These are phyloP conservation scores for Dynastes tityus DNA, from an alignment of 2,888 invertebrate genomes.

Conservation along the genomic window DNA sequence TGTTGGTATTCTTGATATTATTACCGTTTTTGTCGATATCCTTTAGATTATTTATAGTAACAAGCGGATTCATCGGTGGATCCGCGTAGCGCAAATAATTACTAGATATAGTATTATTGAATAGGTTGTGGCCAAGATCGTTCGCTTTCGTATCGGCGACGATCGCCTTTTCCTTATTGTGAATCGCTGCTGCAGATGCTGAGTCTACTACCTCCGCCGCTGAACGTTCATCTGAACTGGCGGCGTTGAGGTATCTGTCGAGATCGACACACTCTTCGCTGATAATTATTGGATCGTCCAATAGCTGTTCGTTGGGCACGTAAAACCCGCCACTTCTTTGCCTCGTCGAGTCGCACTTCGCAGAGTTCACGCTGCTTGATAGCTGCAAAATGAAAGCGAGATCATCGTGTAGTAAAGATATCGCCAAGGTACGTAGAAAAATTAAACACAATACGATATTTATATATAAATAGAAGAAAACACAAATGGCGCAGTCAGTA, in stretches of 20 bases:
- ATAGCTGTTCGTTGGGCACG: constrained; percentile 41
- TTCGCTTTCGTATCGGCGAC: constrained; percentile 6
- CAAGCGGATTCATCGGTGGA: constrained; percentile 16
- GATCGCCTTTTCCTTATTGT: neutral
- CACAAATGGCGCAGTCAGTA: neutral
- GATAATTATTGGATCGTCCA: constrained; percentile 29
- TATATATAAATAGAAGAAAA: too few species aligned
- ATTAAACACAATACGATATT: too few species aligned
- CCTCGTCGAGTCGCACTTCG: constrained; percentile 53
- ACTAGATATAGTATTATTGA: constrained; percentile 18
- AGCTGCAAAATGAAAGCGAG: constrained; percentile 47
- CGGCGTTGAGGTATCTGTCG: constrained; percentile 41
- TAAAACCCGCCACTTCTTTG: constrained; percentile 52
- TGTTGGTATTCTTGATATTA: constrained; percentile 19
- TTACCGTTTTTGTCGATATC: constrained; percentile 6
- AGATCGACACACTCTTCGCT: constrained; percentile 49
- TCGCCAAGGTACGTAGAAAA: too few species aligned
- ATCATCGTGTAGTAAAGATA: neutral
- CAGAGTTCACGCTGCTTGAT: constrained; percentile 44
- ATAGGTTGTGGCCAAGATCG: constrained; percentile 18
- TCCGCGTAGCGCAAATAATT: neutral
- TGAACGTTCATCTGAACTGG: constrained; percentile 49
- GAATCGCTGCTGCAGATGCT: neutral
- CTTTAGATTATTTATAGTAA: constrained; percentile 7
- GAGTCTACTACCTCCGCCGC: neutral